Evolutionary conservation across 1,140 invertebrate genomes (phyloP).

Genomic region (Achatina immaculata): DNA sequence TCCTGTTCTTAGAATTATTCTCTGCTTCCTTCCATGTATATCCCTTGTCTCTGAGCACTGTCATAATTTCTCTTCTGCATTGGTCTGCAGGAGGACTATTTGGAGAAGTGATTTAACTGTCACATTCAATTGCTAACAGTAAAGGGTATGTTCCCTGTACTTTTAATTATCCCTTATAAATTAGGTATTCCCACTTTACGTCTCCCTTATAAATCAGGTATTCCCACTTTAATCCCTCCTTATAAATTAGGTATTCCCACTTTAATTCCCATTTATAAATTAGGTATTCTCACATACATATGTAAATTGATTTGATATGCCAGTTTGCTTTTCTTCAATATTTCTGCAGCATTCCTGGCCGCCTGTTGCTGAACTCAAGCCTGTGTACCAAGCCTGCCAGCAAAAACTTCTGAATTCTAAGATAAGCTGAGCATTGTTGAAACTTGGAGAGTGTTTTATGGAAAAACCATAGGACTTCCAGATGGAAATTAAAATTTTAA

Average conservation of each 20-base stretch:
- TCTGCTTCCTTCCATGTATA: too few species aligned
- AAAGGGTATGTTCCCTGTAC: not conserved
- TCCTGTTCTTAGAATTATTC: too few species aligned
- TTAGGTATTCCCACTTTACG: not conserved
- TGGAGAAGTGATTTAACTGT: too few species aligned
- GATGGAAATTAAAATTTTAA: too few species aligned
- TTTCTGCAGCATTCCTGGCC: slow-evolving; percentile 31
- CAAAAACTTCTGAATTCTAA: slow-evolving; percentile 24
- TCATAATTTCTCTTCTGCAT: too few species aligned
- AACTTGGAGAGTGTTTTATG: too few species aligned
- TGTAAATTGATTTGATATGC: not conserved
- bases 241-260: not conserved
- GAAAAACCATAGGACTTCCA: too few species aligned
- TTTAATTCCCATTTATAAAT: not conserved
- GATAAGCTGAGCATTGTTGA: not conserved
- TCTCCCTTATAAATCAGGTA: not conserved
- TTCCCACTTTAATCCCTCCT: not conserved
- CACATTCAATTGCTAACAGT: not conserved
- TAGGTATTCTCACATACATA: not conserved
- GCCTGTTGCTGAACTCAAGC: not conserved
- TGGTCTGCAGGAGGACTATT: too few species aligned
- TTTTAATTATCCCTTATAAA: not conserved
- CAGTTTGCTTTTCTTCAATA: too few species aligned
- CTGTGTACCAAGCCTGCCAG: slow-evolving; percentile 18
- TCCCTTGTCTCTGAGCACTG: too few species aligned